phyloP scores from a whole-genome alignment of 2,797 vertebrate genomes.

The Spinus pinus region DNA sequence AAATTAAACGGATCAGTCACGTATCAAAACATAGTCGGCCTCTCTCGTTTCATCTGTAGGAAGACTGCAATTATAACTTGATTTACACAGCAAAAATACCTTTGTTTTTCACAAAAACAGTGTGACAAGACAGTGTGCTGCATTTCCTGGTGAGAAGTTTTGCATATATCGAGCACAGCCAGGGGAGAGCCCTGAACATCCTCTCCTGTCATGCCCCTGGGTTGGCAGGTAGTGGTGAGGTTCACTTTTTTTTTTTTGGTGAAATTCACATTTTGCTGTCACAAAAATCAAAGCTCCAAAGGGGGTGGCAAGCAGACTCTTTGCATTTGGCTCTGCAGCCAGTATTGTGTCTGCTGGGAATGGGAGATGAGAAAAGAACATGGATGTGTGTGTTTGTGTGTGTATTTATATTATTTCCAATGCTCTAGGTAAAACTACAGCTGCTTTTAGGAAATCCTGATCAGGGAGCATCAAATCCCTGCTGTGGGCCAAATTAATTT shows the following conservation, averaged over 20 bases:
- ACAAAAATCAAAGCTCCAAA: neutral
- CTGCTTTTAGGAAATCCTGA: neutral
- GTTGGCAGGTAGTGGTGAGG: neutral
- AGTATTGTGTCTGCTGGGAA: neutral
- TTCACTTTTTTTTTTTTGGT: neutral
- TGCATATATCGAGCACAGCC: slow-evolving; percentile 32
- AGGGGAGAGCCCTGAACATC: neutral
- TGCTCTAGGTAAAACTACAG: neutral
- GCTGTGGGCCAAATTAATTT: neutral
- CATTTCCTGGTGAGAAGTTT: neutral
- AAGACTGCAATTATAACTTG: slow-evolving; percentile 49
- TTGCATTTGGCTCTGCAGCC: neutral
- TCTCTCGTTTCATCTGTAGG: slow-evolving; percentile 41
- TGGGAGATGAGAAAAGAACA: neutral
- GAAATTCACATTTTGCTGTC: neutral
- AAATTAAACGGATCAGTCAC: neutral
- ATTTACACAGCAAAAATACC: slow-evolving; percentile 61
- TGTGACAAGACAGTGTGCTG: neutral
- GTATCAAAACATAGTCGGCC: slow-evolving; percentile 56
- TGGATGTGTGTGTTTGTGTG: neutral
- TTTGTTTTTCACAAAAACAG: slow-evolving; percentile 34
- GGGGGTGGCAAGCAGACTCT: neutral
- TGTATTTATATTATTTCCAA: neutral
- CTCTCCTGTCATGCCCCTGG: neutral
- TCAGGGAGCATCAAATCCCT: neutral